Conservation (phyloP, 2,797 vertebrate genomes). For the Tamandua tetradactyla region DNA sequence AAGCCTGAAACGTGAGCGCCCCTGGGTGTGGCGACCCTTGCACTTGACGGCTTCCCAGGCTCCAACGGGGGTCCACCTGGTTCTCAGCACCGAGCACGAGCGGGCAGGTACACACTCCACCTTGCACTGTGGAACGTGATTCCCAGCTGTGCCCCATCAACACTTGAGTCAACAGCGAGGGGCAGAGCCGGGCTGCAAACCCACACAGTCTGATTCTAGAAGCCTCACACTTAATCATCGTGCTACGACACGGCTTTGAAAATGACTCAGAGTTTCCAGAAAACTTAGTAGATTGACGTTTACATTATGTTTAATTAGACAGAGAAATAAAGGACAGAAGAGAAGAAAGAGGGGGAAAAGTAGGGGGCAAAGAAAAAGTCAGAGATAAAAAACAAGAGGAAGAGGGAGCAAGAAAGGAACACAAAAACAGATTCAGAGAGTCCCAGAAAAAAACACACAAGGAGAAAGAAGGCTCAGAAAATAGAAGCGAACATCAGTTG, state of each 20-base stretch:
- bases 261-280: background rate
- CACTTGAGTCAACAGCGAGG: accelerated
- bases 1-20: background rate
- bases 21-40: background rate
- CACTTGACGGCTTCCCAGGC: background rate
- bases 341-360: background rate
- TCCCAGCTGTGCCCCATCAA: background rate
- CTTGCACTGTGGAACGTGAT: background rate
- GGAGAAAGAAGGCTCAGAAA: background rate
- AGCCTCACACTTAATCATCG: background rate
- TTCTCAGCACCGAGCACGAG: too few relatives aligned
- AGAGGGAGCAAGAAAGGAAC: too few relatives aligned
- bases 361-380: background rate
- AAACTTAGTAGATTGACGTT: background rate
- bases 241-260: background rate
- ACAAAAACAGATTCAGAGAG: too few relatives aligned
- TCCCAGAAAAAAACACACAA: background rate
- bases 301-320: background rate
- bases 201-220: background rate
- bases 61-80: background rate
- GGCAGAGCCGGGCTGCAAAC: background rate
- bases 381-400: background rate
- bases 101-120: too few relatives aligned
- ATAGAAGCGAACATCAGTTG: background rate
- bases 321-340: background rate